phyloP scores from a whole-genome alignment of 1,140 invertebrate genomes.

The Tetramorium alpestre region DNA sequence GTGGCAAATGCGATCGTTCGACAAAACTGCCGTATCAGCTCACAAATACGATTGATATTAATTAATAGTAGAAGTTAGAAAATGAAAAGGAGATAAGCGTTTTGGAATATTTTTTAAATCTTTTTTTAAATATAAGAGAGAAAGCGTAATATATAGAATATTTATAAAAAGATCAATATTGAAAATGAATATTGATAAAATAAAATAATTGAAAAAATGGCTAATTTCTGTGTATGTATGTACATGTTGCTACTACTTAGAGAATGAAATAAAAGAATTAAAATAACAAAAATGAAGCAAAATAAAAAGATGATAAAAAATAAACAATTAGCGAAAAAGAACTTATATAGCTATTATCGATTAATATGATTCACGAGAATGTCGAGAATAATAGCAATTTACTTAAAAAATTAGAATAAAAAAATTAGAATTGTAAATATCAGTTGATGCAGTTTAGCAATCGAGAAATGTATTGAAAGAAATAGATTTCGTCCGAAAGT shows the following conservation, averaged over 20 bases:
- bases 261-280: background rate
- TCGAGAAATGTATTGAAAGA: background rate
- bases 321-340: background rate
- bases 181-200: background rate
- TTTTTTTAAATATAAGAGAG: background rate
- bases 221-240: background rate
- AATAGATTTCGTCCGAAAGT: background rate
- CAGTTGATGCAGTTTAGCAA: background rate
- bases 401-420: background rate
- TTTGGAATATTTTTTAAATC: background rate
- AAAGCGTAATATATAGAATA: background rate
- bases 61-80: background rate
- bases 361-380: background rate
- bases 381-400: background rate
- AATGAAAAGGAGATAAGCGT: background rate
- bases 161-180: background rate
- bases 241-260: background rate
- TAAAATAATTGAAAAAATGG: background rate
- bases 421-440: background rate
- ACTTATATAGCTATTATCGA: background rate
- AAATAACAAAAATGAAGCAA: background rate
- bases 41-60: conserved; percentile 38
- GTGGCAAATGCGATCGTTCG: conserved; percentile 36
- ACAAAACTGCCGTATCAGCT: conserved; percentile 23
- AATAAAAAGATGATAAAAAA: background rate